These are phyloP conservation scores for Macroramphosus scolopax DNA, from an alignment of 2,797 vertebrate species.

Conservation along the genomic window DNA sequence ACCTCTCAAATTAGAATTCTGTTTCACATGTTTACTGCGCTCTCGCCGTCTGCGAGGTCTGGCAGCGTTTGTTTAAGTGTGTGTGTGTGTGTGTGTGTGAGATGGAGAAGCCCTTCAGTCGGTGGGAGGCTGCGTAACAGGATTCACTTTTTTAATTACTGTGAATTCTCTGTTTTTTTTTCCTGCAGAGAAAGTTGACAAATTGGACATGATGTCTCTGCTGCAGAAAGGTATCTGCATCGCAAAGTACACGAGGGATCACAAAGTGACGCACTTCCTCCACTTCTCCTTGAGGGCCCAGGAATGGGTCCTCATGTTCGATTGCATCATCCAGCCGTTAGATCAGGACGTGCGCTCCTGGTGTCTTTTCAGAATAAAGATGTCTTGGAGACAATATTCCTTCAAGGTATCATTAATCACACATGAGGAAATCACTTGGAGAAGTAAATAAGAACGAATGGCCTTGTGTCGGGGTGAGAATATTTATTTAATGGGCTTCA, in stretches of 20 bases:
- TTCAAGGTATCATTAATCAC: slow-evolving; percentile 5
- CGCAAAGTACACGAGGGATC: slow-evolving; percentile 1
- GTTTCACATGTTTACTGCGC: slow-evolving; percentile 46
- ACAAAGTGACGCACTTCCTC: not conserved
- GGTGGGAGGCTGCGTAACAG: slow-evolving; percentile 1
- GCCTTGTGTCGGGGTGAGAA: not conserved
- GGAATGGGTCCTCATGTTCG: slow-evolving; percentile 12
- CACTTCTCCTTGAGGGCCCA: not conserved
- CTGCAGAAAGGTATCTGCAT: not conserved
- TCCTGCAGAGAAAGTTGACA: not conserved
- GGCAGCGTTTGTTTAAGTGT: slow-evolving; percentile 14
- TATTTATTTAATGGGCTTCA: slow-evolving; percentile 10
- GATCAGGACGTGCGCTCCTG: not conserved
- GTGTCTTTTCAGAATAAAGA: not conserved
- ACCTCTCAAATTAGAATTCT: slow-evolving; percentile 61
- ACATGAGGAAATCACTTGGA: not conserved
- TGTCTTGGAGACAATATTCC: slow-evolving; percentile 1
- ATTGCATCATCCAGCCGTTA: not conserved
- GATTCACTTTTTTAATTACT: slow-evolving; percentile 5
- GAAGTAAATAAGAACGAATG: not conserved
- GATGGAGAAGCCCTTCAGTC: too few relatives aligned
- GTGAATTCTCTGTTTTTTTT: slow-evolving; percentile 1
- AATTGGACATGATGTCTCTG: not conserved
- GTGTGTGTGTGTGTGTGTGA: slow-evolving; percentile 10
- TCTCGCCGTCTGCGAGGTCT: slow-evolving; percentile 37